phyloP scores from a whole-genome alignment of 2,888 invertebrate genomes.

The Drosophila cognata region DNA sequence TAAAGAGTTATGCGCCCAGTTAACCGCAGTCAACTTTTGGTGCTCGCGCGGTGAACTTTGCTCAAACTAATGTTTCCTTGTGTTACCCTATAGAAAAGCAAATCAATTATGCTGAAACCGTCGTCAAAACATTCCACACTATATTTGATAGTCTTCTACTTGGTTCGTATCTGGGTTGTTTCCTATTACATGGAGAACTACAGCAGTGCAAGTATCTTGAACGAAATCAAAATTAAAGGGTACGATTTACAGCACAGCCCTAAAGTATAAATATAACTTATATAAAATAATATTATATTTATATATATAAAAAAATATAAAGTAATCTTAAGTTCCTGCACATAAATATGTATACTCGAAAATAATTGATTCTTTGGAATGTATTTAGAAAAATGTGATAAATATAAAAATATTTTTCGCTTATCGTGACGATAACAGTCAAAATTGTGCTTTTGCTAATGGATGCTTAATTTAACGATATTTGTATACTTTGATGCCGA shows the following conservation, averaged over 20 bases:
- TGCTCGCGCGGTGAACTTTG: conserved; percentile 26
- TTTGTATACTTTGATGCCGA: background rate
- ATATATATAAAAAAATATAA: background rate
- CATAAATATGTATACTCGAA: background rate
- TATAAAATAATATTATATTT: background rate
- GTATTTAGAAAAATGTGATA: background rate
- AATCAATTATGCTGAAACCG: conserved; percentile 29
- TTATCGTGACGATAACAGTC: conserved; percentile 42
- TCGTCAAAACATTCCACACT: conserved; percentile 9
- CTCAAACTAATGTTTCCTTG: background rate
- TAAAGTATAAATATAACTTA: conserved; percentile 32
- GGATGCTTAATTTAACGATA: conserved; percentile 26
- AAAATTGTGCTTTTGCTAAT: conserved; percentile 37
- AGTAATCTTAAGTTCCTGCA: background rate
- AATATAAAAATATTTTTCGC: background rate
- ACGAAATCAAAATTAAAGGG: background rate
- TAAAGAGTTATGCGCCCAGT: background rate
- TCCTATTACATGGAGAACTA: conserved; percentile 11
- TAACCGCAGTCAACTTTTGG: conserved; percentile 26
- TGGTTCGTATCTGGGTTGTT: conserved; percentile 25
- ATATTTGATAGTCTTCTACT: conserved; percentile 17
- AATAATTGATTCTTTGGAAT: conserved; percentile 30
- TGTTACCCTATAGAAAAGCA: conserved; percentile 15
- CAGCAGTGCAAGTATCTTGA: background rate
- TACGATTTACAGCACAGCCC: conserved; percentile 7